phyloP scores from a whole-genome alignment of 2,113 vertebrate genomes.

The Pao palembangensis region DNA sequence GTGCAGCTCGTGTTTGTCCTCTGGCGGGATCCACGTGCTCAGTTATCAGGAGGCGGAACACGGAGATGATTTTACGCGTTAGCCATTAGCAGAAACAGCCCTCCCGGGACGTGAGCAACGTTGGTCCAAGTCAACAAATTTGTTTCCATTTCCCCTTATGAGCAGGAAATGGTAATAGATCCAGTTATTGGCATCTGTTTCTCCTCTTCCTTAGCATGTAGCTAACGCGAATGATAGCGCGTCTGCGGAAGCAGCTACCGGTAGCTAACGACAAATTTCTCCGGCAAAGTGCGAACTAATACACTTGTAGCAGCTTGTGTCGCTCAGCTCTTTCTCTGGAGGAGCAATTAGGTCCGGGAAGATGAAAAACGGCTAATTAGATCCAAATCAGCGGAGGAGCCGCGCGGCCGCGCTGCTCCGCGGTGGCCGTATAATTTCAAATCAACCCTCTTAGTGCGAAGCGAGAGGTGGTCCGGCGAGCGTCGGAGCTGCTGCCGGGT shows the following conservation, averaged over 20 bases:
- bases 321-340: slow-evolving; percentile 14
- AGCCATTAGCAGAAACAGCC: too few species aligned
- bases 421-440: slow-evolving; percentile 14
- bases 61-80: too few species aligned
- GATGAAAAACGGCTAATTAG: slow-evolving; percentile 53
- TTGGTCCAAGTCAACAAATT: too few species aligned
- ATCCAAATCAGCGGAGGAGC: slow-evolving; percentile 44
- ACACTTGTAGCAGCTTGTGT: slow-evolving; percentile 11
- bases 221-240: neutral
- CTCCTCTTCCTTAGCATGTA: neutral
- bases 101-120: too few species aligned
- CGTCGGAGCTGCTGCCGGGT: slow-evolving; percentile 35
- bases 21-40: too few species aligned
- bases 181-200: too few species aligned
- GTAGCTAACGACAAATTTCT: slow-evolving; percentile 5
- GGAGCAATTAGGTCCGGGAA: slow-evolving; percentile 45
- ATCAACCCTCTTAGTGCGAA: slow-evolving; percentile 40
- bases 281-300: slow-evolving; percentile 18
- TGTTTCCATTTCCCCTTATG: too few species aligned
- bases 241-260: neutral
- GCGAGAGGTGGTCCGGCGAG: slow-evolving; percentile 26
- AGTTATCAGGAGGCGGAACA: too few species aligned
- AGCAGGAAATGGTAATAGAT: too few species aligned
- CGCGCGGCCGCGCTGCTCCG: neutral
- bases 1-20: too few species aligned